A percentile compares a stretch with the other conserved stretches of the same genome.
These are phyloP conservation scores for Dipodomys spectabilis DNA, from an alignment of 2,113 vertebrate genomes.

Conservation along the genomic window DNA sequence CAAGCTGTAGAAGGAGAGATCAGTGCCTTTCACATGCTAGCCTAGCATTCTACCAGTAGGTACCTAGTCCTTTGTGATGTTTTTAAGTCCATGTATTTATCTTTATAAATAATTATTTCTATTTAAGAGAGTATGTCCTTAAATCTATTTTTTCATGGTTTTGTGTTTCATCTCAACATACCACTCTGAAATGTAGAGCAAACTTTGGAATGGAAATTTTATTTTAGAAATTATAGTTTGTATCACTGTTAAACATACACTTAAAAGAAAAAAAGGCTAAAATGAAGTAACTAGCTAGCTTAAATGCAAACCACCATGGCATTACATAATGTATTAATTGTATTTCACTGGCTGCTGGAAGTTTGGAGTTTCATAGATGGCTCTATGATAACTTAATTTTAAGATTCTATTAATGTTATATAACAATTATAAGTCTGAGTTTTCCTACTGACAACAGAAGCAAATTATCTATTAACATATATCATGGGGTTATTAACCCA, in stretches of 20 bases:
- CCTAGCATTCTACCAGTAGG: background rate
- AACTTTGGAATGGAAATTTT: background rate
- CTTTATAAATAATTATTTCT: background rate
- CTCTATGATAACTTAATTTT: constrained; percentile 11
- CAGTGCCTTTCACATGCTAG: background rate
- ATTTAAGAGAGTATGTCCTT: background rate
- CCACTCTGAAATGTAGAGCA: background rate
- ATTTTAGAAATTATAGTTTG: background rate
- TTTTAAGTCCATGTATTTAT: background rate
- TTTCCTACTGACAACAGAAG: background rate
- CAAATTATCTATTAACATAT: background rate
- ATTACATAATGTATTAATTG: background rate
- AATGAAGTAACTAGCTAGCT: background rate
- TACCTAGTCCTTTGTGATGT: background rate
- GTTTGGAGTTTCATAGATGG: background rate
- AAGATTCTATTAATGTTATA: constrained; percentile 14
- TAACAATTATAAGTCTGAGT: background rate
- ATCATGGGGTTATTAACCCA: background rate
- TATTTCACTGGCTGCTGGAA: background rate
- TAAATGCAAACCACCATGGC: background rate
- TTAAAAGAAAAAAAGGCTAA: background rate
- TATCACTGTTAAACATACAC: background rate
- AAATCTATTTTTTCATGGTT: rapidly evolving
- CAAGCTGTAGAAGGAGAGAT: background rate
- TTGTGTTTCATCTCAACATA: background rate